phyloP scores from a whole-genome alignment of 37 sponge, comb jelly and placozoan genomes.

The Hexactinellida sp. region DNA sequence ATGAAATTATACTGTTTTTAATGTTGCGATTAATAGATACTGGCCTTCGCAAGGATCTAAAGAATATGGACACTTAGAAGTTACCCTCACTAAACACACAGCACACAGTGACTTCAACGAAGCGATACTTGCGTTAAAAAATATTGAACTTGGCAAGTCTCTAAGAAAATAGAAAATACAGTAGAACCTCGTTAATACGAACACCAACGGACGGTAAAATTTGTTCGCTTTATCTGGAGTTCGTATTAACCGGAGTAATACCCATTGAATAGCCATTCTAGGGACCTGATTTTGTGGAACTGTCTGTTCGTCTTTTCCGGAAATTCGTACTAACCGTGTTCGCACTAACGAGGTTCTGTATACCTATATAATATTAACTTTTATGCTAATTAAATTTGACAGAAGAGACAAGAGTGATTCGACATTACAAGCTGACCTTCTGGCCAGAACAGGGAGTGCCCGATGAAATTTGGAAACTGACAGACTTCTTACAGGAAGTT shows the following conservation, averaged over 20 bases:
- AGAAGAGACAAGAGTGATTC: constrained; percentile 20
- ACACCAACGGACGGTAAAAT: no score
- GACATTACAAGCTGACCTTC: constrained; percentile 24
- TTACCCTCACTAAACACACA: constrained; percentile 19
- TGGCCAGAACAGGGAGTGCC: constrained; percentile 32
- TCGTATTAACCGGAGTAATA: no score
- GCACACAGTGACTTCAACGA: background rate
- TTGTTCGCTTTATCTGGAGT: no score
- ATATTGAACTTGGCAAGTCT: background rate
- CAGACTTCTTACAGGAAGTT: constrained; percentile 23
- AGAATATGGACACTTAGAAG: constrained; percentile 26
- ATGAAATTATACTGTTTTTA: background rate
- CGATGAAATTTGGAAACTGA: background rate
- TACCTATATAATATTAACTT: background rate
- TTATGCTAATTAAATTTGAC: background rate
- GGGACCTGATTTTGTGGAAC: no score
- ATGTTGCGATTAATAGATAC: constrained; percentile 10
- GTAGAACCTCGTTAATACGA: no score
- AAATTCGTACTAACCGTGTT: no score
- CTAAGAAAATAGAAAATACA: background rate
- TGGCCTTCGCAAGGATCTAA: constrained; percentile 34
- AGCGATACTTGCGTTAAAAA: background rate
- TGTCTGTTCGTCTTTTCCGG: no score
- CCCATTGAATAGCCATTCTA: no score
- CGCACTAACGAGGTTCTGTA: no score